phyloP scores from a whole-genome alignment of 2,888 invertebrate species.

The Tridacna crocea region DNA sequence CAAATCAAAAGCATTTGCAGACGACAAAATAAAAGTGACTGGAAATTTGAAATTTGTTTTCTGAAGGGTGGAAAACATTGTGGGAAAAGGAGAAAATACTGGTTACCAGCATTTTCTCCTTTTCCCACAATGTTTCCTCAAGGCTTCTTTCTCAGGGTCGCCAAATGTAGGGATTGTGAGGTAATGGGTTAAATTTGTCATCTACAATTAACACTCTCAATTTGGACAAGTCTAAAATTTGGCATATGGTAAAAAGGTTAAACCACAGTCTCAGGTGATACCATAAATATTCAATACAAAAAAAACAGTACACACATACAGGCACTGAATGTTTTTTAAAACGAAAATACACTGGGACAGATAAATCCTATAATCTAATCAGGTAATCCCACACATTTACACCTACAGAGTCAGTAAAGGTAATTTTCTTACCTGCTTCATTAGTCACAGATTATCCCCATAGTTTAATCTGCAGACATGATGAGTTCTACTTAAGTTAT shows the following conservation, averaged over 20 bases:
- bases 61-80: neutral
- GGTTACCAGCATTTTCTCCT: neutral
- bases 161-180: too few relatives aligned
- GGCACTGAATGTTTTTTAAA: conserved; percentile 15
- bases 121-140: neutral
- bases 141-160: too few relatives aligned
- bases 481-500: conserved; percentile 8
- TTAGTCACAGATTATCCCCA: conserved; percentile 7
- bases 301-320: conserved; percentile 10
- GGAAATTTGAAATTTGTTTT: too few relatives aligned
- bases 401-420: conserved; percentile 7
- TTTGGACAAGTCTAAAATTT: too few relatives aligned
- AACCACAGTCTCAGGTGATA: conserved; percentile 13
- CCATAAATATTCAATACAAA: conserved; percentile 23
- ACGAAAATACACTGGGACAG: conserved; percentile 19
- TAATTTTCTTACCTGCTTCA: conserved; percentile 1
- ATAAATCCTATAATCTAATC: conserved; percentile 8
- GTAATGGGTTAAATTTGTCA: too few relatives aligned
- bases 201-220: too few relatives aligned
- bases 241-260: neutral
- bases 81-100: neutral
- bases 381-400: conserved; percentile 9
- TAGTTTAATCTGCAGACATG: conserved; percentile 25
- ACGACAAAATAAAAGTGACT: too few relatives aligned
- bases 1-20: too few relatives aligned